phyloP scores from a whole-genome alignment of 2,797 vertebrate genomes.

The Typhlichthys subterraneus region DNA sequence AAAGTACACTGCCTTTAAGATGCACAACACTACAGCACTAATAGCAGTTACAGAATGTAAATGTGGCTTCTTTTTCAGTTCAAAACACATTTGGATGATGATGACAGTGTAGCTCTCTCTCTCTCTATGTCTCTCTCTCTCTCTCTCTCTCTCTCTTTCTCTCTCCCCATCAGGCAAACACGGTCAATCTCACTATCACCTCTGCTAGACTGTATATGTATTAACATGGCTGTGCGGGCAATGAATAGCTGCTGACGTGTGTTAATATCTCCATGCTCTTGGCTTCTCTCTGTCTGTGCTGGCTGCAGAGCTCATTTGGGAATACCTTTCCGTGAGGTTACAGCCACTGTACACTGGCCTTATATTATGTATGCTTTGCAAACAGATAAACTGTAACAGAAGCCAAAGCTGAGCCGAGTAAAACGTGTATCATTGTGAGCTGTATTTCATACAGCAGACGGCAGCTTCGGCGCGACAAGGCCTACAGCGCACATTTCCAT shows the following conservation, averaged over 20 bases:
- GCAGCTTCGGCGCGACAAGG: constrained; percentile 13
- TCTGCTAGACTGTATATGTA: constrained; percentile 41
- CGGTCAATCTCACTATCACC: too few species aligned
- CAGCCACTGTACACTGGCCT: constrained; percentile 27
- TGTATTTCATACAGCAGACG: constrained; percentile 28
- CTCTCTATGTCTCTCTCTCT: too few species aligned
- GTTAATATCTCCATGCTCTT: constrained; percentile 29
- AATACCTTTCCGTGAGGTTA: constrained; percentile 26
- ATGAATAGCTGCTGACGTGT: constrained; percentile 23
- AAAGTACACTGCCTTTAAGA: not conserved
- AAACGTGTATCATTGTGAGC: constrained; percentile 8
- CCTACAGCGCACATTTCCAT: not conserved
- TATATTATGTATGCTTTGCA: constrained; percentile 32
- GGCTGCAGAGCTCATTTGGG: constrained; percentile 29
- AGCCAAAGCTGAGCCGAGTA: constrained; percentile 22
- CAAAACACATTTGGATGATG: too few species aligned
- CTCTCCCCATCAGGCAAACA: too few species aligned
- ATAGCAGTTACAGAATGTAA: too few species aligned
- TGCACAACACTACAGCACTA: too few species aligned
- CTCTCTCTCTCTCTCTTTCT: too few species aligned
- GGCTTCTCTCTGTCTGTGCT: constrained; percentile 22
- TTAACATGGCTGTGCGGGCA: constrained; percentile 40
- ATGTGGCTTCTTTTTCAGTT: too few species aligned
- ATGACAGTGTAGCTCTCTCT: too few species aligned
- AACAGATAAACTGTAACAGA: constrained; percentile 25